A percentile compares a stretch with the other conserved stretches of the same genome.
These are phyloP conservation scores for Drosophila parabipectinata DNA, from an alignment of 1,140 invertebrate species.

Conservation along the genomic window DNA sequence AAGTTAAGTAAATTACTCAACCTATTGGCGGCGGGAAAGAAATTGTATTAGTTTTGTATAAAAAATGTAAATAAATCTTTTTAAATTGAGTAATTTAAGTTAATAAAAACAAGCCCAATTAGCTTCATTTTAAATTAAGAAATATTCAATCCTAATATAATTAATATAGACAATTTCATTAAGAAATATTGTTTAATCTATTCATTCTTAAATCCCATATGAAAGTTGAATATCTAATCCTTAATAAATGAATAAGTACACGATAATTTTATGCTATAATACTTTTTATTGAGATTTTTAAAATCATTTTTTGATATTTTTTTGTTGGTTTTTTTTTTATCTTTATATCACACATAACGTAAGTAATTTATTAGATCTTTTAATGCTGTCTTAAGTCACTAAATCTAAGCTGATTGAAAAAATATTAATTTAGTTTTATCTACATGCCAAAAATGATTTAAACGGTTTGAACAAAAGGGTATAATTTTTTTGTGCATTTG, in stretches of 20 bases:
- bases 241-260: neutral
- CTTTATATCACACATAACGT: slow-evolving; percentile 80
- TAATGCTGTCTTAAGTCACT: slow-evolving; percentile 74
- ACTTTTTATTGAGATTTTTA: slow-evolving; percentile 82
- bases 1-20: too few relatives aligned
- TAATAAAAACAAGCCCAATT: too few relatives aligned
- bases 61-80: too few relatives aligned
- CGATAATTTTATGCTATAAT: slow-evolving; percentile 64
- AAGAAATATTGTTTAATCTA: too few relatives aligned
- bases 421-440: slow-evolving; percentile 40
- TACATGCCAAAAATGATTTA: slow-evolving; percentile 59
- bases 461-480: slow-evolving; percentile 29
- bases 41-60: too few relatives aligned
- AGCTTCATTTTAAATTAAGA: too few relatives aligned
- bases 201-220: neutral
- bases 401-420: slow-evolving; percentile 66
- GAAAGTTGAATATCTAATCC: neutral
- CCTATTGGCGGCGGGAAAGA: too few relatives aligned
- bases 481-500: slow-evolving; percentile 56
- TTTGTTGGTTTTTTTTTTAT: slow-evolving; percentile 64
- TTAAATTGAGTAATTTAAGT: too few relatives aligned
- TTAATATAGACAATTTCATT: too few relatives aligned
- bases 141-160: too few relatives aligned
- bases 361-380: slow-evolving; percentile 75
- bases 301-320: slow-evolving; percentile 76